phyloP scores from a whole-genome alignment of 2,888 invertebrate genomes.

The Neocrepidodera transversa region DNA sequence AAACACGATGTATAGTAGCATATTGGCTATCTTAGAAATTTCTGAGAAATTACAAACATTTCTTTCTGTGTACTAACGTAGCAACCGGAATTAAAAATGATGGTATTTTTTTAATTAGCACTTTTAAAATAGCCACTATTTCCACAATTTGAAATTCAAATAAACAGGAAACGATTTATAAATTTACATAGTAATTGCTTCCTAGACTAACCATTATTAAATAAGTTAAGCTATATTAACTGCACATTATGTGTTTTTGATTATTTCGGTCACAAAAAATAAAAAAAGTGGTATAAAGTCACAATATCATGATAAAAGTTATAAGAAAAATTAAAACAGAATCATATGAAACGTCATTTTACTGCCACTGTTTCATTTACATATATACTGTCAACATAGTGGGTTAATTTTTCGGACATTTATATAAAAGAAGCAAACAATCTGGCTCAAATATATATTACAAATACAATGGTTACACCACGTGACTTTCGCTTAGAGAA shows the following conservation, averaged over 20 bases:
- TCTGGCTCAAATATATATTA: too few species aligned
- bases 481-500: too few species aligned
- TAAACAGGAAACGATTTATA: conserved; percentile 37
- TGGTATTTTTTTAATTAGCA: conserved; percentile 32
- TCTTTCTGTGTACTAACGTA: conserved; percentile 2
- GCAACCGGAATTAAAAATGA: background rate
- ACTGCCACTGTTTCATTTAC: too few species aligned
- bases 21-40: background rate
- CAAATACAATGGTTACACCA: too few species aligned
- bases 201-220: conserved; percentile 35
- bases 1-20: background rate
- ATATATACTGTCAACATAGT: too few species aligned
- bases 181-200: conserved; percentile 37
- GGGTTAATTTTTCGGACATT: too few species aligned
- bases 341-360: too few species aligned
- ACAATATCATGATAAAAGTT: too few species aligned
- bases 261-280: background rate
- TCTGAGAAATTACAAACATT: background rate
- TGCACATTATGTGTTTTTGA: background rate
- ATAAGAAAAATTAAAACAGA: too few species aligned
- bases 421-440: too few species aligned
- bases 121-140: conserved; percentile 26
- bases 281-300: too few species aligned
- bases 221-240: conserved; percentile 22
- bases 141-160: conserved; percentile 33